phyloP scores from a whole-genome alignment of 1,140 invertebrate species.

The Trachymyrmex septentrionalis region DNA sequence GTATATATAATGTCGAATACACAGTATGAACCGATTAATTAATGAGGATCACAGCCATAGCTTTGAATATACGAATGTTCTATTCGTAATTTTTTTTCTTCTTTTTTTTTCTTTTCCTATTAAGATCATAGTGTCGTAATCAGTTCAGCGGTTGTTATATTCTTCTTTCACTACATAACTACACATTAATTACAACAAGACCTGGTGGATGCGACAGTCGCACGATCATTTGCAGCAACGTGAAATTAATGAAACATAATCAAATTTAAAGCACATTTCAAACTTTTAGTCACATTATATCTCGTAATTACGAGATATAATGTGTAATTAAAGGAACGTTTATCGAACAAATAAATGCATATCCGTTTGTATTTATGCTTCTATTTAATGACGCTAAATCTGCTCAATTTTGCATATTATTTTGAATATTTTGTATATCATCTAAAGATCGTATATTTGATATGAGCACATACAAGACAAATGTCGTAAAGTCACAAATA shows the following conservation, averaged over 20 bases:
- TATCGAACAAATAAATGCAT: neutral
- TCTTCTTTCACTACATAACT: slow-evolving; percentile 68
- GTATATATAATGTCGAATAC: slow-evolving; percentile 81
- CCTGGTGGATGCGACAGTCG: slow-evolving; percentile 39
- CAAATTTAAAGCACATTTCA: neutral
- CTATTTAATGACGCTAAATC: neutral
- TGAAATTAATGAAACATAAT: slow-evolving; percentile 17
- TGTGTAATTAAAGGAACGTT: neutral
- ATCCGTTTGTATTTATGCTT: neutral
- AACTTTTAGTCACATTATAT: neutral
- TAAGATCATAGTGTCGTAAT: slow-evolving; percentile 81
- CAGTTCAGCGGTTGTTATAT: slow-evolving; percentile 79
- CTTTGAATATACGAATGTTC: slow-evolving; percentile 86
- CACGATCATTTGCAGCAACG: neutral
- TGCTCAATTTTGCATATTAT: neutral
- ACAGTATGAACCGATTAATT: slow-evolving; percentile 84
- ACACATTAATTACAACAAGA: slow-evolving; percentile 76
- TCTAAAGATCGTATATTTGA: neutral
- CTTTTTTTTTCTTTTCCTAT: neutral
- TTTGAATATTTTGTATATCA: neutral
- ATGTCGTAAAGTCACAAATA: neutral
- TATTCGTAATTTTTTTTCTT: slow-evolving; percentile 81
- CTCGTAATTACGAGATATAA: neutral
- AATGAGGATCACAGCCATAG: slow-evolving; percentile 86
- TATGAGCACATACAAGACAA: neutral